Evolutionary conservation across 2,113 vertebrate species (phyloP), one percentile per base, ranked within the genome.

Genomic region (Bufo bufo): DNA sequence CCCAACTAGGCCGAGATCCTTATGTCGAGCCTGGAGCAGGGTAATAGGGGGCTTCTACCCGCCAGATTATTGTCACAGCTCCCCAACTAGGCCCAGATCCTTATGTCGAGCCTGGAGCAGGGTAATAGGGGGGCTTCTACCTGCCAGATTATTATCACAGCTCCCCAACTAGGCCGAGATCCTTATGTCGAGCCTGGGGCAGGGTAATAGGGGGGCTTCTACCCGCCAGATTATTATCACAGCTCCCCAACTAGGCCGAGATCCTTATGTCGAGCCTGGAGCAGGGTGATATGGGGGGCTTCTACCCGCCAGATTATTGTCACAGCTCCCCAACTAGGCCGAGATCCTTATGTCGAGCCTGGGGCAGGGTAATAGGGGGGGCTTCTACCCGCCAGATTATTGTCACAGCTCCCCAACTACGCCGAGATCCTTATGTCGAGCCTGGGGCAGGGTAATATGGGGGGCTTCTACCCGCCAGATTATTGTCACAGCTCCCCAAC

Each of bases 361-460:
- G 33, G 33, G 33, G 33, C 33, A 33, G 33, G 20, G 63, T 2
- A 77, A 50, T 45, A 16, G n/a, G 47, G 86, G 47, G 23, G 54
- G 66, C 79, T 43, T 66, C 77, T 77, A 77, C 45, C 47, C 72
- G 20, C 47, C 47, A 3, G 13, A 1, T 20, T 47, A 17, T 74
- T 20, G 50, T 19, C 71, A 17, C 17, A 20, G 63, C 19, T 81
- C 33, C 52, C 12, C 23, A 71, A 12, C 66, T 61, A 82, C 52
- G 45, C 66, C n/a, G 66, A 63, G 56, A 88, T 52, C 66, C 71
- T 52, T 77, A n/a, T n/a, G n/a, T n/a, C n/a, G n/a, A n/a, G n/a
- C n/a, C n/a, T 33, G 33, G 33, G 33, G 33, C 33, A 33, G 33
- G 20, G 63, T 2, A 77, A 50, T 45, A 16, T 47, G 47, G 86